Evolutionary conservation across 1,140 invertebrate genomes (phyloP), one percentile per base, ranked within the genome.

Genomic region (Colletes gigas): DNA sequence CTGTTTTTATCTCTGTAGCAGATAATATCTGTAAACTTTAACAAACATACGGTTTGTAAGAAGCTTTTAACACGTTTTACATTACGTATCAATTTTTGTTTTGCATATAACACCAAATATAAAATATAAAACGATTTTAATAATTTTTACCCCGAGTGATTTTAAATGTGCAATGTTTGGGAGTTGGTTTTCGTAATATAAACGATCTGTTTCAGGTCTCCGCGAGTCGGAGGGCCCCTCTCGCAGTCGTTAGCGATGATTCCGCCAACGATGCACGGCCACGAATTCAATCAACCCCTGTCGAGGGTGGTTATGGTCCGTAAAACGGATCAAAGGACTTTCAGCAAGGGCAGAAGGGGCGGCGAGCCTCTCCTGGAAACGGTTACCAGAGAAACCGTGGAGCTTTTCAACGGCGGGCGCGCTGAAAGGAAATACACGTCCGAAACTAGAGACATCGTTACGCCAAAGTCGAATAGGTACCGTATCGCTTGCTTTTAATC

Each of bases 221-320:
- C 93, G 57, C 88, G 92, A 14, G 88, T 93, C 73, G 93, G 93
- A 83, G 93, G 93, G n/a, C 92, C 93, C 65, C 85, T 93, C 39
- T 93, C 92, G 7, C 93, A 93, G 81, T 93, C 93, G 17, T 78
- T 93, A 80, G 91, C 92, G 62, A 93, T 93, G 92, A 93, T 93
- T 69, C 93, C 93, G 60, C 93, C 93, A 9, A 94, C 94, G 39
- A 94, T 94, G 87, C 94, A 95, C 87, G 94, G 94, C 15, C 95
- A 95, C 86, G 94, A 95, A 83, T 94, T 94, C 84, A 93, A 94
- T 86, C 94, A 94, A 67, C 92, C 92, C 21, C 88, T 94, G 62
- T 95, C 94, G 79, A 90, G 95, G 86, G 95, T 95, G 75, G 94
- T 95, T 30, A 95, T 95, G 95, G 95, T 95, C 8, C 93, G 95